Conservation (phyloP, 2,888 invertebrate species). For the Lamproptera curius region DNA sequence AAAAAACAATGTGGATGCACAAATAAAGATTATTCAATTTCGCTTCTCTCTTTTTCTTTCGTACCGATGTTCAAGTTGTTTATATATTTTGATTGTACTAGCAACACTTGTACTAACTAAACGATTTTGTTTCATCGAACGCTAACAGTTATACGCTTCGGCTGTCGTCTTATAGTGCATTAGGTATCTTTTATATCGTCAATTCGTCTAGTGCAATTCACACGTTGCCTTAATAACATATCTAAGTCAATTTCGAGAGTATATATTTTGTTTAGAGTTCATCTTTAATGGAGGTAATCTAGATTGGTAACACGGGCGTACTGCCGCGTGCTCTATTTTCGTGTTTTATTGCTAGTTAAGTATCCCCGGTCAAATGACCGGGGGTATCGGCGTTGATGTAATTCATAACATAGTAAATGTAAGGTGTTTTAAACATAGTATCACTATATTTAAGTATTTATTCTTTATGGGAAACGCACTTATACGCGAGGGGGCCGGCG, state of each 20-base stretch:
- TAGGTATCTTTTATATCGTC: conserved; percentile 52
- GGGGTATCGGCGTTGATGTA: conserved; percentile 60
- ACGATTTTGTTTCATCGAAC: conserved; percentile 31
- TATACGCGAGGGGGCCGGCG: conserved; percentile 43
- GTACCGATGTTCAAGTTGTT: conserved; percentile 54
- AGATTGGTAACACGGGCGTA: conserved; percentile 17
- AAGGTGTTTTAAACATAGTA: conserved; percentile 65
- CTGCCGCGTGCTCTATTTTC: conserved; percentile 25
- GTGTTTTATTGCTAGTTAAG: conserved; percentile 42
- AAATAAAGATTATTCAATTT: conserved; percentile 61
- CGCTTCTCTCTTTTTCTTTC: conserved; percentile 53
- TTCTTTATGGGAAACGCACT: conserved; percentile 58
- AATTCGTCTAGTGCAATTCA: conserved; percentile 74
- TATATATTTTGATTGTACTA: conserved; percentile 70
- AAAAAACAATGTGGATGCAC: conserved; percentile 60
- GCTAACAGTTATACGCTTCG: conserved; percentile 71
- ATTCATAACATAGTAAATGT: conserved; percentile 61
- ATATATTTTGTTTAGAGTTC: conserved; percentile 48
- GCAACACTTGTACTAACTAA: conserved; percentile 51
- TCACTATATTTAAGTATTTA: conserved; percentile 72
- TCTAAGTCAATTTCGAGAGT: conserved; percentile 75
- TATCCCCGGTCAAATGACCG: conserved; percentile 35
- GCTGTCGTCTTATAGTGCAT: conserved; percentile 73
- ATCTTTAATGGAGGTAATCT: conserved; percentile 15
- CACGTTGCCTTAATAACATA: conserved; percentile 78